Evolutionary conservation across 2,888 invertebrate species (phyloP).

Genomic region (Parnassius smintheus): DNA sequence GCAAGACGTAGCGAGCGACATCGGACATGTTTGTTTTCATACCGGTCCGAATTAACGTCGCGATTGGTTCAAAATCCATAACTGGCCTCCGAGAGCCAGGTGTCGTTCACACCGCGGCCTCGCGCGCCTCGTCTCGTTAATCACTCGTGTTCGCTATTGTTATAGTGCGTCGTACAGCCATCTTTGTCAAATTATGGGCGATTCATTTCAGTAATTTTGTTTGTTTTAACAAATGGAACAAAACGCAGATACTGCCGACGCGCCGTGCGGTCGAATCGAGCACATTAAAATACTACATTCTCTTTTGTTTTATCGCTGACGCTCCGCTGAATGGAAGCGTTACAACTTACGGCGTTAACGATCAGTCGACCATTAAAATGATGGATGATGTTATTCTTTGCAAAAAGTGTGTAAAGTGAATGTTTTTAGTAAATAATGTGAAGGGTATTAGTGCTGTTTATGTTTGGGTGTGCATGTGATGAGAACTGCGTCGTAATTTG

Average conservation of each 20-base stretch:
- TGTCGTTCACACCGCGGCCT: conserved; percentile 82
- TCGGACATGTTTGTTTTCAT: conserved; percentile 75
- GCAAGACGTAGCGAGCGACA: conserved; percentile 61
- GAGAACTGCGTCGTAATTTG: conserved; percentile 78
- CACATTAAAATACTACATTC: conserved; percentile 62
- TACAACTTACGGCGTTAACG: conserved; percentile 70
- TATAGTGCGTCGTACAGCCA: conserved; percentile 78
- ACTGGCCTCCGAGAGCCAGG: conserved; percentile 80
- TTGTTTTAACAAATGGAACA: conserved; percentile 65
- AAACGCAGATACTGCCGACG: conserved; percentile 54
- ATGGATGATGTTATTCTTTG: conserved; percentile 75
- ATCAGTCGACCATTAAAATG: conserved; percentile 77
- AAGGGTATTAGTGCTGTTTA: conserved; percentile 69
- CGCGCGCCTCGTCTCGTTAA: conserved; percentile 80
- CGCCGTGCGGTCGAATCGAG: conserved; percentile 58
- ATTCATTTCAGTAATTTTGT: conserved; percentile 70
- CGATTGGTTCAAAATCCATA: conserved; percentile 81
- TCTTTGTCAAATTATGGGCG: conserved; percentile 78
- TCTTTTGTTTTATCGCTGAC: conserved; percentile 77
- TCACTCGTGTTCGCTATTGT: conserved; percentile 80
- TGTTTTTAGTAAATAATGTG: conserved; percentile 69
- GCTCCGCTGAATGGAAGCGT: conserved; percentile 77
- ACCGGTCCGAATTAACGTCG: conserved; percentile 80
- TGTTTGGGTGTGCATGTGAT: conserved; percentile 63
- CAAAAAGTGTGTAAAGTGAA: conserved; percentile 74